These are phyloP conservation scores for Hirtodrosophila alboralis DNA, from an alignment of 2,888 invertebrate genomes.

Conservation along the genomic window DNA sequence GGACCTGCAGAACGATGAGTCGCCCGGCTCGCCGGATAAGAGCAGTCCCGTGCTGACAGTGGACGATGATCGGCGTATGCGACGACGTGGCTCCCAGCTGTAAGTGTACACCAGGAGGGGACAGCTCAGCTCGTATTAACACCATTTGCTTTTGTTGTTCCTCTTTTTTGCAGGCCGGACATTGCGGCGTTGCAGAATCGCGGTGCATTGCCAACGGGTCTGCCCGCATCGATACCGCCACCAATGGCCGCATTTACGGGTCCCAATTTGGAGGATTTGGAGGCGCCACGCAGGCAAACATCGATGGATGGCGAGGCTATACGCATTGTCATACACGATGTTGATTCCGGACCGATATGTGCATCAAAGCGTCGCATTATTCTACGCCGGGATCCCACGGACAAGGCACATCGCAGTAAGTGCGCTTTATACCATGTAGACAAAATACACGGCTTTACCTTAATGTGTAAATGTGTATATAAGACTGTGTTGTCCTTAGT, in stretches of 20 bases:
- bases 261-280: slow-evolving; percentile 87
- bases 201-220: slow-evolving; percentile 84
- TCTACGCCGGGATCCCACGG: slow-evolving; percentile 90
- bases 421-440: slow-evolving; percentile 72
- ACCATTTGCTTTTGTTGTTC: background rate
- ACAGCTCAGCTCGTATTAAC: slow-evolving; percentile 4
- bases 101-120: slow-evolving; percentile 85
- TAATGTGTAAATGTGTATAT: slow-evolving; percentile 8
- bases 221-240: slow-evolving; percentile 83
- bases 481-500: background rate
- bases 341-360: slow-evolving; percentile 89
- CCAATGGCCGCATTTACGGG: slow-evolving; percentile 83
- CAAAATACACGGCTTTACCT: slow-evolving; percentile 21
- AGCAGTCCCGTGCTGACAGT: slow-evolving; percentile 86
- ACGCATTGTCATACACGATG: slow-evolving; percentile 96
- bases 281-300: slow-evolving; percentile 89
- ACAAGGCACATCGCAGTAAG: slow-evolving; percentile 94
- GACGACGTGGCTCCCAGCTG: slow-evolving; percentile 93
- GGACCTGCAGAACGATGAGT: slow-evolving; percentile 84
- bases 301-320: slow-evolving; percentile 96
- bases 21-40: slow-evolving; percentile 86
- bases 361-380: slow-evolving; percentile 90
- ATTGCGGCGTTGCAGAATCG: slow-evolving; percentile 87
- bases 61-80: slow-evolving; percentile 89
- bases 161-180: slow-evolving; percentile 87